A percentile compares a stretch with the other conserved stretches of the same genome.
Conservation (phyloP, 2,113 vertebrate genomes). For the Emydocephalus ijimae region DNA sequence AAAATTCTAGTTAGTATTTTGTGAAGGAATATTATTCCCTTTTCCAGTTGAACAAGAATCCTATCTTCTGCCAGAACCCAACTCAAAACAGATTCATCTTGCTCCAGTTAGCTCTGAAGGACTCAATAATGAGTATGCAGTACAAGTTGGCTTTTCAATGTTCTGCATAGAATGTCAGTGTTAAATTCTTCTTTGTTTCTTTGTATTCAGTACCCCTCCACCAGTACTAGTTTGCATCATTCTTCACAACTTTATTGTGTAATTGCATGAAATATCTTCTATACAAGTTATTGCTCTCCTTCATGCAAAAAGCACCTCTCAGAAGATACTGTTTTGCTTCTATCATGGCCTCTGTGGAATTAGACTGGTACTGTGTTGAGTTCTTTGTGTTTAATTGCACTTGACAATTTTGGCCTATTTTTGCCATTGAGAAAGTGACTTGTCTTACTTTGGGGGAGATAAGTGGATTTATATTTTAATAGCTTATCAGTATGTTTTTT, state of each 20-base stretch:
- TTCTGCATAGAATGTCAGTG: not conserved
- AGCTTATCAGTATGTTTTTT: not conserved
- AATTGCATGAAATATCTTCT: not conserved
- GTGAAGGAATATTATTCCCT: not conserved
- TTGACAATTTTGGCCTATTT: not conserved
- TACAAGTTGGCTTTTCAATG: not conserved
- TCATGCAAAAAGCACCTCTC: not conserved
- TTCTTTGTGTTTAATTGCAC: not conserved
- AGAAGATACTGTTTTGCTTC: not conserved
- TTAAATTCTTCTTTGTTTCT: not conserved
- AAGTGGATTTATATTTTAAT: not conserved
- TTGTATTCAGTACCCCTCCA: not conserved
- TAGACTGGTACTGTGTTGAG: not conserved
- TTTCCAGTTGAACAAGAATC: not conserved
- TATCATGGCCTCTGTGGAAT: not conserved
- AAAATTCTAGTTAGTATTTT: not conserved
- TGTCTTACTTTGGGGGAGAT: not conserved
- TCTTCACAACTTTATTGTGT: not conserved
- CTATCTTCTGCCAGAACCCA: not conserved
- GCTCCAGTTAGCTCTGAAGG: not conserved
- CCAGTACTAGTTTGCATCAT: not conserved
- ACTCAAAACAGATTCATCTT: not conserved
- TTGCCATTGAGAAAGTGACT: not conserved
- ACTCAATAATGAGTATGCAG: not conserved
- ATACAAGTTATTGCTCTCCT: not conserved